Base-by-base conservation (phyloP, 2,797 vertebrate genomes). In the Cottoperca gobio region DNA sequence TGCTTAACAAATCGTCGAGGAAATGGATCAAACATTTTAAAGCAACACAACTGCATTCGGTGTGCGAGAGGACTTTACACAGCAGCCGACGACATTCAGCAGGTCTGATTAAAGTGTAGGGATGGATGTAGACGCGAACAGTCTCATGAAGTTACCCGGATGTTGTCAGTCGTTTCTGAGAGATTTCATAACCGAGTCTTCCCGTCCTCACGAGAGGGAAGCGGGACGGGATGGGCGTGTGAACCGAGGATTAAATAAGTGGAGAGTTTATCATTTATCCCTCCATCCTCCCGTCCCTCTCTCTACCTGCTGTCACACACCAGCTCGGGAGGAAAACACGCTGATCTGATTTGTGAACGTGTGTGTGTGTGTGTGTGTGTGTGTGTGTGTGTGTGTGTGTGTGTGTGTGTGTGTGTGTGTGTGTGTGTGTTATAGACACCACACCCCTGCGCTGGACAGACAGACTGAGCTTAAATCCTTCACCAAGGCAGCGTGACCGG, bases 251-350 rank as follows among this genome's bases (percentile, higher is more conserved):
- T 87, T 87, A 83, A 88, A 86, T 81, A 79, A 86, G 67, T 48
- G 70, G 31, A 84, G 63, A 76, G 82, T 89, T 83, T 80, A 84
- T 86, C 70, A 81, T 85, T 78, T 79, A 80, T 74, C 68, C 70
- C 35, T 77, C 64, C 76, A 73, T 81, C 75, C 61, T 71, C 72
- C 71, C 70, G 24, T 16, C 70, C 55, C 73, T 45, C 54, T 52
- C 65, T 52, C 48, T 62, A 40, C 42, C 19, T 14, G 11, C 79
- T 59, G 80, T 79, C 75, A 53, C 70, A 69, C 17, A 59, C 31
- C 19, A 60, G 60, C 79, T 77, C 66, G 3, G 59, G 70, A 82
- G 76, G 73, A 76, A 80, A 81, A 83, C 59, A 66, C 59, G 11
- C 72, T 81, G 77, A 86, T 88, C 85, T 78, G 83, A 90, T 88